Conservation (phyloP, 1,140 invertebrate species). For the Aricia agestis region DNA sequence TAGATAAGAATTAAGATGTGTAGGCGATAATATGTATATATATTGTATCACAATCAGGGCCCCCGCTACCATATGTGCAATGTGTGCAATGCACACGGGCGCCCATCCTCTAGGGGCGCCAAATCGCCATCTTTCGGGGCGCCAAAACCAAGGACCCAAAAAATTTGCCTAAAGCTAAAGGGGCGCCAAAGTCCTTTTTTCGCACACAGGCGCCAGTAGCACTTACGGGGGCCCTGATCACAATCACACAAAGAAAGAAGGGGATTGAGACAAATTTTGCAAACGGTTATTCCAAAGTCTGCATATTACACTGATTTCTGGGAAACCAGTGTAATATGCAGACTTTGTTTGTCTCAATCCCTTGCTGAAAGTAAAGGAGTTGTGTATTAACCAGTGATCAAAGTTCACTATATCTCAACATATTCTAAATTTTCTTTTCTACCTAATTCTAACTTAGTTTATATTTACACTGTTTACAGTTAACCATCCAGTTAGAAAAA, state of each 20-base stretch:
- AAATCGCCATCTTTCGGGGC: too few species aligned
- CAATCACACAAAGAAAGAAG: not conserved
- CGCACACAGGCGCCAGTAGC: too few species aligned
- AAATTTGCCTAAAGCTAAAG: too few species aligned
- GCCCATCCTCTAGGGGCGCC: too few species aligned
- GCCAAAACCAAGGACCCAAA: too few species aligned
- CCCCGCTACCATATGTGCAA: too few species aligned
- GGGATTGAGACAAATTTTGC: not conserved
- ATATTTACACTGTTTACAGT: not conserved
- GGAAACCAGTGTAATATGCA: not conserved
- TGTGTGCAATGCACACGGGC: too few species aligned
- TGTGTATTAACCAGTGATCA: not conserved
- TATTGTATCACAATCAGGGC: too few species aligned
- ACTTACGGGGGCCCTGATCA: too few species aligned
- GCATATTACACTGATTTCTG: too few species aligned
- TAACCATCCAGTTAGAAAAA: not conserved
- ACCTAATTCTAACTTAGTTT: not conserved
- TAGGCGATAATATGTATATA: conserved; percentile 38
- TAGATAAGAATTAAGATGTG: conserved; percentile 72
- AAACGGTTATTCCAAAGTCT: too few species aligned
- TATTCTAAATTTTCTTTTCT: not conserved
- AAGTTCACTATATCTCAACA: not conserved
- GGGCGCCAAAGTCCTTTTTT: too few species aligned
- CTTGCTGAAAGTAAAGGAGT: not conserved
- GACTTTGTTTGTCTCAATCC: not conserved